A percentile compares a stretch with the other conserved stretches of the same genome.
phyloP scores from a whole-genome alignment of 2,888 invertebrate species.

The Physocephala rufipes region DNA sequence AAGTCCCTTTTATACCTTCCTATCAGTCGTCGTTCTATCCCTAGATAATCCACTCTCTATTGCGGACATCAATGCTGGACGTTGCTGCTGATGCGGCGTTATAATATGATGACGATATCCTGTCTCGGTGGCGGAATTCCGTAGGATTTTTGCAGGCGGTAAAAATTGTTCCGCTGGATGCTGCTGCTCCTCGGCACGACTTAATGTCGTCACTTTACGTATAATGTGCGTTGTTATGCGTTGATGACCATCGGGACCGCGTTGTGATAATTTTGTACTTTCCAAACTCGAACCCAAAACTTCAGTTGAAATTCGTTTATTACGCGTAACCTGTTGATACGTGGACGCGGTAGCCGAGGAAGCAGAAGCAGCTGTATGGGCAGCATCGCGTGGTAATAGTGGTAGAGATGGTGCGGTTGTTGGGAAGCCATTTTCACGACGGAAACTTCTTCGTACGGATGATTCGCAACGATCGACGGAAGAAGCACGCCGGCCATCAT shows the following conservation, averaged over 20 bases:
- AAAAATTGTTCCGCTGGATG: slow-evolving; percentile 72
- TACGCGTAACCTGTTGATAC: slow-evolving; percentile 82
- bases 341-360: slow-evolving; percentile 39
- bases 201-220: slow-evolving; percentile 87
- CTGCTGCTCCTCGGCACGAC: slow-evolving; percentile 84
- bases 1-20: neutral
- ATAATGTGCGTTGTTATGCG: slow-evolving; percentile 88
- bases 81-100: slow-evolving; percentile 59
- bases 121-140: slow-evolving; percentile 65
- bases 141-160: slow-evolving; percentile 68
- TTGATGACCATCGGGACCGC: slow-evolving; percentile 80
- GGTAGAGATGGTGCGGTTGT: slow-evolving; percentile 52
- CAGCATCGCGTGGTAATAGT: slow-evolving; percentile 50
- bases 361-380: too few relatives aligned
- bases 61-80: slow-evolving; percentile 8
- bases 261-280: slow-evolving; percentile 83
- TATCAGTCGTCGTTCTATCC: slow-evolving; percentile 17
- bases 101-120: slow-evolving; percentile 68
- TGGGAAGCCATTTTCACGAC: slow-evolving; percentile 34
- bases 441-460: slow-evolving; percentile 43
- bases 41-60: slow-evolving; percentile 21
- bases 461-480: slow-evolving; percentile 67
- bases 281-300: slow-evolving; percentile 85
- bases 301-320: slow-evolving; percentile 84
- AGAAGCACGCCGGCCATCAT: slow-evolving; percentile 64